phyloP scores from a whole-genome alignment of 2,797 vertebrate species.

The Danio choprae region DNA sequence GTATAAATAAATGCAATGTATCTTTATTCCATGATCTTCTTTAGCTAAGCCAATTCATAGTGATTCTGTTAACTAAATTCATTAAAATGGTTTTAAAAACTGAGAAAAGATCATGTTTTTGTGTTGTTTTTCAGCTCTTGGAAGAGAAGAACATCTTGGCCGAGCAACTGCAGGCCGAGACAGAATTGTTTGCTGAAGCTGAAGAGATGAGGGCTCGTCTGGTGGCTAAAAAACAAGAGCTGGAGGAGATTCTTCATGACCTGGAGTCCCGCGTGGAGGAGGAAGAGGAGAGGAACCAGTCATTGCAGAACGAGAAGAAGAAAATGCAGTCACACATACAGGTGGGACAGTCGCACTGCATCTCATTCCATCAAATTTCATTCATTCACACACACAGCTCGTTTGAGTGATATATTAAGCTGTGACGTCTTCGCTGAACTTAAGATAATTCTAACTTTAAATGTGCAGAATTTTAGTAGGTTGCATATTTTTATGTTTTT shows the following conservation, averaged over 20 bases:
- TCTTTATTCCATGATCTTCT: neutral
- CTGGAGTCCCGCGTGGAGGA: slow-evolving; percentile 95
- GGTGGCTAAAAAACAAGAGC: slow-evolving; percentile 93
- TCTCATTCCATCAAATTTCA: no score
- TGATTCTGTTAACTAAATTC: neutral
- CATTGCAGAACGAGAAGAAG: slow-evolving; percentile 94
- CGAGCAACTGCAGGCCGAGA: slow-evolving; percentile 95
- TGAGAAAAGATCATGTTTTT: neutral
- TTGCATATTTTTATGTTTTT: no score
- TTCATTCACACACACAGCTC: no score
- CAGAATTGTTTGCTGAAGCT: slow-evolving; percentile 94
- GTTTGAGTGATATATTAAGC: no score
- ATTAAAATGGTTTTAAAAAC: neutral
- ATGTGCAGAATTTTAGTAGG: no score
- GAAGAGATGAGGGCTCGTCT: slow-evolving; percentile 97
- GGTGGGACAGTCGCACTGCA: slow-evolving; percentile 69
- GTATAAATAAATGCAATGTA: no score
- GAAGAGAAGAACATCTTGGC: slow-evolving; percentile 98
- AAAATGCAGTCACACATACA: slow-evolving; percentile 97
- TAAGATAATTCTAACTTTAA: no score
- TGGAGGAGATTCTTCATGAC: slow-evolving; percentile 96
- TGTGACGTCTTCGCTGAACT: neutral
- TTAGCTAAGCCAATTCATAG: neutral
- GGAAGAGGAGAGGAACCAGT: slow-evolving; percentile 94
- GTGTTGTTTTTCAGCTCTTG: slow-evolving; percentile 76